Conservation (phyloP, 2,797 vertebrate species). For the Dermochelys coriacea region DNA sequence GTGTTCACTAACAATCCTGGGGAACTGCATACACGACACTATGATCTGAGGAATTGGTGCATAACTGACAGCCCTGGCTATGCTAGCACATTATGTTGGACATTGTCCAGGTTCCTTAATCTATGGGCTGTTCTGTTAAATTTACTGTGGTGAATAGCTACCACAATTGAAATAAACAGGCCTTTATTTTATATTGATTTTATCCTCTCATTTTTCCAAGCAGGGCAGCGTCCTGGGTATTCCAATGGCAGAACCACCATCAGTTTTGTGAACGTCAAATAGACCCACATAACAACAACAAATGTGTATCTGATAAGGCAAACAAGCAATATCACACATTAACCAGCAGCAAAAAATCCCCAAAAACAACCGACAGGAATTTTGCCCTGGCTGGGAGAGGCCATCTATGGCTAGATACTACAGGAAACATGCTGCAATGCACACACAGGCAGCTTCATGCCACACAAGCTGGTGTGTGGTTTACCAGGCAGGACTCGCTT, state of each 20-base stretch:
- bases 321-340: accelerated
- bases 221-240: neutral
- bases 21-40: neutral
- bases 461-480: accelerated
- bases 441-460: neutral
- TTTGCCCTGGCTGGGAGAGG: accelerated
- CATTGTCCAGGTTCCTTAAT: neutral
- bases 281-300: accelerated
- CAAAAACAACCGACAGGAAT: accelerated
- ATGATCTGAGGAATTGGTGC: neutral
- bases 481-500: slow-evolving; percentile 35
- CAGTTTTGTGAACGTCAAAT: neutral
- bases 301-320: neutral
- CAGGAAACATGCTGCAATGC: accelerated
- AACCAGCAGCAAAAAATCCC: accelerated
- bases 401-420: neutral
- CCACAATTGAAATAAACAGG: neutral
- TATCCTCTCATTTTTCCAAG: accelerated
- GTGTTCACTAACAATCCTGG: accelerated
- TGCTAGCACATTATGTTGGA: neutral
- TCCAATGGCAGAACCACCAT: neutral
- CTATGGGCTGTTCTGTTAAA: neutral
- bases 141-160: neutral
- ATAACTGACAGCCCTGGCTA: neutral
- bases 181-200: accelerated